A percentile compares a stretch with the other conserved stretches of the same genome.
phyloP scores from a whole-genome alignment of 2,888 invertebrate genomes.

The Caenorhabditis sp. region DNA sequence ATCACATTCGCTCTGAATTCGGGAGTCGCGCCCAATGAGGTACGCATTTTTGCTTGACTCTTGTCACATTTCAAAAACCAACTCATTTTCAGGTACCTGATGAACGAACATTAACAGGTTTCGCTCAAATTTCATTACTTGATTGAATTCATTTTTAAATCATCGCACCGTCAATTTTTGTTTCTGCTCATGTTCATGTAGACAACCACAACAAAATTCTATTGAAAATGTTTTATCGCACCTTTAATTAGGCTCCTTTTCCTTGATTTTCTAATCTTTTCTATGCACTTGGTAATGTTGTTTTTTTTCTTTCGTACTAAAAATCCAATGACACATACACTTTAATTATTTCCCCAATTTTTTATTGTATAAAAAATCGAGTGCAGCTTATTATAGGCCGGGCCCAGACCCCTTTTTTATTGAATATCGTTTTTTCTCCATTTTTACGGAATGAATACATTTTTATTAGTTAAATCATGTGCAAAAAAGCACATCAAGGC shows the following conservation, averaged over 20 bases:
- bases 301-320: neutral
- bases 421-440: slow-evolving; percentile 9
- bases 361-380: slow-evolving; percentile 28
- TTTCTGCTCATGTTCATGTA: slow-evolving; percentile 3
- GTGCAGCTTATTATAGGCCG: slow-evolving; percentile 6
- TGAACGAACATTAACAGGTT: slow-evolving; percentile 92
- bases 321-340: neutral
- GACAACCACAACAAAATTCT: neutral
- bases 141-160: too few species aligned
- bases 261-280: neutral
- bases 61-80: neutral
- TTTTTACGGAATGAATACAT: neutral
- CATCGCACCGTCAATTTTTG: too few species aligned
- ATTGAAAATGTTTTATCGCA: neutral
- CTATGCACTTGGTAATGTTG: neutral
- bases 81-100: slow-evolving; percentile 76
- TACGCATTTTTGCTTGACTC: slow-evolving; percentile 2
- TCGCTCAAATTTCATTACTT: slow-evolving; percentile 90
- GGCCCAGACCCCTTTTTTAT: neutral
- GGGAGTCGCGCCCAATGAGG: slow-evolving; percentile 72
- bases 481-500: neutral
- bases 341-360: neutral
- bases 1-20: slow-evolving; percentile 73
- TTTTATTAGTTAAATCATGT: neutral
- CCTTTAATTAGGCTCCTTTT: neutral